Evolutionary conservation across 2,113 vertebrate genomes (phyloP), one percentile per base, ranked within the genome.

Genomic region (Protobothrops flavoviridis): DNA sequence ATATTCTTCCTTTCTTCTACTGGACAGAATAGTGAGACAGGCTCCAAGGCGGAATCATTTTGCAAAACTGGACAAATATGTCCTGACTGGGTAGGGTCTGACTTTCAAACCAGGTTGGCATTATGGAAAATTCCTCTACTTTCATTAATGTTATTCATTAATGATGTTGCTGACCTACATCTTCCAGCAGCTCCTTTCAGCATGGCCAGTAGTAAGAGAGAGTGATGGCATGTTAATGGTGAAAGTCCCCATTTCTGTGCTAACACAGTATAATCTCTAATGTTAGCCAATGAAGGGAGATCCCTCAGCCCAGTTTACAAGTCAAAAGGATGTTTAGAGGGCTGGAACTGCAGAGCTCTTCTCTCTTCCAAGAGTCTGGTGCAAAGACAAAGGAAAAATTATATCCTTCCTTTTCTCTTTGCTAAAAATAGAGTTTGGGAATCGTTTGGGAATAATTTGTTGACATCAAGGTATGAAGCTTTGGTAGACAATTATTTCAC

Each of bases 1-100:
- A 9, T 61, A 86, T 90, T 57, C 45, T 85, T 93, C 55, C 88
- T n/a, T 90, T 89, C 88, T 89, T 90, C 92, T 93, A 10, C 88
- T 64, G 88, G 92, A 33, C 43, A 23, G 56, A 87, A 86, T 86
- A 61, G n/a, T 45, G 56, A 93, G 43, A 23, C 88, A 43, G 33
- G 55, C 59, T 85, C 92, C 52, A 61, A 90, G 43, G 13, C 8
- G 4, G 21, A 9, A 52, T 39, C 9, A 2, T 57, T 43, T 81
- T 13, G 9, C 12, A 64, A 39, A 86, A 52, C 7, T 61, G 21
- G 29, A 7, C 48, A 88, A 29, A 15, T 6, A 24, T 48, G 17
- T 43, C 39, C 55, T 64, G 20, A 8, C 52, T 57, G 52, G 29
- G 9, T 39, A 39, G 59, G 86, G 20, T n/a, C 4, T 91, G n/a